These are phyloP conservation scores for Anoncus sp. DNA, from an alignment of 2,888 invertebrate genomes.

Conservation along the genomic window DNA sequence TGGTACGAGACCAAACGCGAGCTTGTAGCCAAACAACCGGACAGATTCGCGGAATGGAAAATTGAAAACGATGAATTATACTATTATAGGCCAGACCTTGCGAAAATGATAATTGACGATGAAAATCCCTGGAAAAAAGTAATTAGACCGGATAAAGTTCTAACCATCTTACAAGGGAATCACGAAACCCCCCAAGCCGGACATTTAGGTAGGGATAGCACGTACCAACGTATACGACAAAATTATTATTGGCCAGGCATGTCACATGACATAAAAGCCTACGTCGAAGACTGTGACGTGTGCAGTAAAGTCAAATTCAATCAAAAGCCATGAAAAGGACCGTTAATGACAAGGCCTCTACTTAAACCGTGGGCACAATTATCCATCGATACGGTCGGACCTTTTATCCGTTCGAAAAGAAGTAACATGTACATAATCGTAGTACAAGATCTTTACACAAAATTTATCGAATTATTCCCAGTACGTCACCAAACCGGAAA, in stretches of 20 bases:
- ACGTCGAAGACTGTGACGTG: constrained; percentile 34
- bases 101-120: not conserved
- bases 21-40: constrained; percentile 3
- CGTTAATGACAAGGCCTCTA: constrained; percentile 20
- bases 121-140: too few species aligned
- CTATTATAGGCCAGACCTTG: constrained; percentile 3
- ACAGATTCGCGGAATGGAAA: not conserved
- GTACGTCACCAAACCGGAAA: constrained; percentile 31
- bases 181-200: too few species aligned
- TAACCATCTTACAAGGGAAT: constrained; percentile 2
- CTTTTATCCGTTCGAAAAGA: not conserved
- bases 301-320: constrained; percentile 43
- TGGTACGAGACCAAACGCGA: constrained; percentile 53
- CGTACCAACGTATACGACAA: constrained; percentile 32
- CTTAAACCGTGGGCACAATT: constrained; percentile 49
- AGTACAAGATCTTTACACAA: constrained; percentile 35
- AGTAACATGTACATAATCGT: constrained; percentile 17
- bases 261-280: constrained; percentile 12
- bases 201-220: too few species aligned
- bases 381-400: constrained; percentile 16
- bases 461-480: constrained; percentile 49
- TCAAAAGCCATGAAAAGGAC: constrained; percentile 35
- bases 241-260: too few species aligned
- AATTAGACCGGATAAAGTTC: not conserved
- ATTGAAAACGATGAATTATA: not conserved